A percentile compares a stretch with the other conserved stretches of the same genome.
These are phyloP conservation scores for Pemphredon lugubris DNA, from an alignment of 2,888 invertebrate genomes.

Conservation along the genomic window DNA sequence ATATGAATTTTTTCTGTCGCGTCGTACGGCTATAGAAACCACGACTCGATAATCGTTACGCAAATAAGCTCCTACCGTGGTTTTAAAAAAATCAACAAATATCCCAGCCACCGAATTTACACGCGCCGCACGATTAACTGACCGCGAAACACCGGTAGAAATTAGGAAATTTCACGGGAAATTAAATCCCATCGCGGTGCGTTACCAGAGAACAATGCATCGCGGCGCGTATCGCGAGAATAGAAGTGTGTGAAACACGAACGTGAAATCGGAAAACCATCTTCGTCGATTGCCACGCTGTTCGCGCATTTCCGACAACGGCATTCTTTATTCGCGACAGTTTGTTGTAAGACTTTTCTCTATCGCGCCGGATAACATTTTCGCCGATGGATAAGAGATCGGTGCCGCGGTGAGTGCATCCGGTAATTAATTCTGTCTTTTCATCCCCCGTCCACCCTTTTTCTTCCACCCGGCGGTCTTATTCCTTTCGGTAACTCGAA, in stretches of 20 bases:
- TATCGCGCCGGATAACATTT: conserved; percentile 10
- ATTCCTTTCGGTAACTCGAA: conserved; percentile 4
- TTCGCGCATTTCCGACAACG: neutral
- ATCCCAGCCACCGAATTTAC: too few relatives aligned
- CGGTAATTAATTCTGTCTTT: conserved; percentile 37
- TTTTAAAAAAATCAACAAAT: too few relatives aligned
- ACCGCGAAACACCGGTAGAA: neutral
- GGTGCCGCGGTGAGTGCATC: conserved; percentile 28
- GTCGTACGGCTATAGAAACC: too few relatives aligned
- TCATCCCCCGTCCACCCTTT: conserved; percentile 12
- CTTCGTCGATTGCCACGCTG: neutral
- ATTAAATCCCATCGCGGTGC: neutral
- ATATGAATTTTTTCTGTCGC: too few relatives aligned
- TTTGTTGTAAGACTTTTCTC: neutral
- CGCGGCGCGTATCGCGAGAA: neutral
- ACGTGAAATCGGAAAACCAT: neutral
- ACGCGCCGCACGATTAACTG: too few relatives aligned
- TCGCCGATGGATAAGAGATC: conserved; percentile 31
- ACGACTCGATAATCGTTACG: too few relatives aligned
- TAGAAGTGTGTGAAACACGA: neutral
- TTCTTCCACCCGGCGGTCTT: conserved; percentile 21
- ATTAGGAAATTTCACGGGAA: neutral
- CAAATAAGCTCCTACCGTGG: too few relatives aligned
- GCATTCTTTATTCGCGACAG: neutral
- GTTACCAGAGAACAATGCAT: neutral